Conservation (phyloP, 1,140 invertebrate species). For the Rhizoglyphus robini region DNA sequence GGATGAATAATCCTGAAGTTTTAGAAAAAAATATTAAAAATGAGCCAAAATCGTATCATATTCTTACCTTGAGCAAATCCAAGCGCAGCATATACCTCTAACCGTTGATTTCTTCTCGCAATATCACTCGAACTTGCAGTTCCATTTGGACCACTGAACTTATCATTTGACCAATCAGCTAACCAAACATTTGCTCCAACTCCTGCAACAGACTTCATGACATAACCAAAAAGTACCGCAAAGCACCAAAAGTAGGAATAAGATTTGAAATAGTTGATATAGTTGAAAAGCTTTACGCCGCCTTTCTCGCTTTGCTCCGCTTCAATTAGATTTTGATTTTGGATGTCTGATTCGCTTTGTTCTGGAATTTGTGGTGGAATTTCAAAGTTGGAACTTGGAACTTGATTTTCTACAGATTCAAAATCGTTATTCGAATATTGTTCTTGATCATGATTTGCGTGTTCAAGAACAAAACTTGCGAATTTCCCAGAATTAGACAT, state of each 20-base stretch:
- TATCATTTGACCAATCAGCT: conserved; percentile 44
- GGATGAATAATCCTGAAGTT: conserved; percentile 22
- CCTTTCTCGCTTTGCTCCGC: conserved; percentile 76
- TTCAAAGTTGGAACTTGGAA: background rate
- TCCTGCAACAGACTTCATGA: conserved; percentile 44
- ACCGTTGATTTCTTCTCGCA: conserved; percentile 20
- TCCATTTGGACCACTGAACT: background rate
- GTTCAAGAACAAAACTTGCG: conserved; percentile 53
- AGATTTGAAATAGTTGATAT: conserved; percentile 43
- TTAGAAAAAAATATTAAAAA: background rate
- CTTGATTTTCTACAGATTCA: background rate
- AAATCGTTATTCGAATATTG: background rate
- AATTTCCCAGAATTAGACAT: conserved; percentile 28
- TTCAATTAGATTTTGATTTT: conserved; percentile 65
- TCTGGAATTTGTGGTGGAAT: too few relatives aligned
- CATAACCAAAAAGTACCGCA: conserved; percentile 24
- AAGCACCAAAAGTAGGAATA: conserved; percentile 22
- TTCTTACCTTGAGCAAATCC: conserved; percentile 25
- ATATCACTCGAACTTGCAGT: background rate
- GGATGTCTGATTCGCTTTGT: too few relatives aligned
- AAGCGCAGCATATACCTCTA: conserved; percentile 25
- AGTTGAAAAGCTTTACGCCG: conserved; percentile 73
- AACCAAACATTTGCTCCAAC: conserved; percentile 88
- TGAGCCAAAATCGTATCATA: background rate
- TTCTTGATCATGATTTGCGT: conserved; percentile 51